Evolutionary conservation across 2,888 invertebrate species (phyloP).

Genomic region (Ceramica pisi): DNA sequence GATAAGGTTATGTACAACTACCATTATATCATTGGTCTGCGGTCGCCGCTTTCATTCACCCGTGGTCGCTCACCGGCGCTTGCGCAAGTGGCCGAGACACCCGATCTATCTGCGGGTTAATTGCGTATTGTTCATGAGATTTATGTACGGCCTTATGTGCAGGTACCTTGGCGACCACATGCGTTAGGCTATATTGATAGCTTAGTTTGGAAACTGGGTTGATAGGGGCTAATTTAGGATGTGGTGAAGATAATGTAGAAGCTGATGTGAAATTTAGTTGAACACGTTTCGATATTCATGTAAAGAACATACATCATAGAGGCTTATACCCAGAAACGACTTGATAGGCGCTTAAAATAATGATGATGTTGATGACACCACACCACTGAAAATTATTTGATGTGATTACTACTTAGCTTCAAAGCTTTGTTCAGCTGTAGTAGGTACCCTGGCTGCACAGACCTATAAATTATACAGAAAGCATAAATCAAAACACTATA

Average conservation of each 20-base stretch:
- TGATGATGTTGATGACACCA: neutral
- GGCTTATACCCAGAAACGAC: neutral
- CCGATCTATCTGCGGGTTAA: constrained; percentile 51
- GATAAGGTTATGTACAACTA: constrained; percentile 53
- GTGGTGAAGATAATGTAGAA: constrained; percentile 17
- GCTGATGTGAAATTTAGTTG: neutral
- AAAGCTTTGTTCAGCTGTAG: neutral
- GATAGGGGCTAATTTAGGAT: constrained; percentile 6
- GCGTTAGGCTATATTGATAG: constrained; percentile 12
- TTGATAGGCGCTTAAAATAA: neutral
- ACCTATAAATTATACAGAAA: neutral
- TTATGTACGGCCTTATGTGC: constrained; percentile 38
- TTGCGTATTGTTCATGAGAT: constrained; percentile 55
- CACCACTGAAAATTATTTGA: neutral
- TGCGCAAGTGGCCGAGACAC: constrained; percentile 60
- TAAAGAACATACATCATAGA: neutral
- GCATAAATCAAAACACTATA: neutral
- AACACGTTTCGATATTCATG: neutral
- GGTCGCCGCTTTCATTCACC: constrained; percentile 63
- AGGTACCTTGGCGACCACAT: constrained; percentile 39
- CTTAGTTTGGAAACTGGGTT: constrained; percentile 19
- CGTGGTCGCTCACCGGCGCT: constrained; percentile 59
- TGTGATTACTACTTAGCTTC: neutral
- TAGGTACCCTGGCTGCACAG: neutral
- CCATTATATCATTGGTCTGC: constrained; percentile 55